Evolutionary conservation across 2,797 vertebrate genomes (phyloP).

Genomic region (Dipus sagitta): DNA sequence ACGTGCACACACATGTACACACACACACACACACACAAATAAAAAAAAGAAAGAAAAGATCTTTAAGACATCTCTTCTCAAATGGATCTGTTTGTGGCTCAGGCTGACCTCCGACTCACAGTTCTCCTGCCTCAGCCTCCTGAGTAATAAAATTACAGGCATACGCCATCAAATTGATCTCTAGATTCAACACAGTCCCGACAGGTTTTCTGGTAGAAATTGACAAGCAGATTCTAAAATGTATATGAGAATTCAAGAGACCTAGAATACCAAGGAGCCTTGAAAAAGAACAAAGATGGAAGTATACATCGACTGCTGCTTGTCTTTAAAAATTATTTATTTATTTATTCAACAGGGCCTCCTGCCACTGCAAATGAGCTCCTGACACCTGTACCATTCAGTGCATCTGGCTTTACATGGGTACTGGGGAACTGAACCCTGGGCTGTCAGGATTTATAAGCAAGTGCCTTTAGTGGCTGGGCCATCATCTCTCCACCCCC

Average conservation of each 20-base stretch:
- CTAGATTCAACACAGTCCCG: background rate
- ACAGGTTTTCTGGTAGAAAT: conserved; percentile 37
- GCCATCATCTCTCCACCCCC: too few species aligned
- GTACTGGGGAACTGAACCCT: too few species aligned
- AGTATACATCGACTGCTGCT: background rate
- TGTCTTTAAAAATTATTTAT: too few species aligned
- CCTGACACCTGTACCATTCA: too few species aligned
- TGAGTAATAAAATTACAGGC: background rate
- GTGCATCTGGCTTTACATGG: too few species aligned
- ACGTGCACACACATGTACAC: background rate
- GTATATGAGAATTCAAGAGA: background rate
- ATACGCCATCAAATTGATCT: background rate
- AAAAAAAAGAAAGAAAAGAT: too few species aligned
- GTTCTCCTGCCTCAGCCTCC: background rate
- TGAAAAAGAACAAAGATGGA: background rate
- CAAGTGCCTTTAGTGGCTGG: too few species aligned
- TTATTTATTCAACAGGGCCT: too few species aligned
- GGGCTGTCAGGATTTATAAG: too few species aligned
- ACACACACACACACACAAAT: too few species aligned
- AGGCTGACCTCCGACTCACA: background rate
- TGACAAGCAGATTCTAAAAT: conserved; percentile 18
- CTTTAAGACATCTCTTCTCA: background rate
- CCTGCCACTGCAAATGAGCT: too few species aligned
- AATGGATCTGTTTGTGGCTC: background rate
- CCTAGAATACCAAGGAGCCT: background rate